These are phyloP conservation scores for Patagioenas fasciata DNA, from an alignment of 2,113 vertebrate species.

Conservation along the genomic window DNA sequence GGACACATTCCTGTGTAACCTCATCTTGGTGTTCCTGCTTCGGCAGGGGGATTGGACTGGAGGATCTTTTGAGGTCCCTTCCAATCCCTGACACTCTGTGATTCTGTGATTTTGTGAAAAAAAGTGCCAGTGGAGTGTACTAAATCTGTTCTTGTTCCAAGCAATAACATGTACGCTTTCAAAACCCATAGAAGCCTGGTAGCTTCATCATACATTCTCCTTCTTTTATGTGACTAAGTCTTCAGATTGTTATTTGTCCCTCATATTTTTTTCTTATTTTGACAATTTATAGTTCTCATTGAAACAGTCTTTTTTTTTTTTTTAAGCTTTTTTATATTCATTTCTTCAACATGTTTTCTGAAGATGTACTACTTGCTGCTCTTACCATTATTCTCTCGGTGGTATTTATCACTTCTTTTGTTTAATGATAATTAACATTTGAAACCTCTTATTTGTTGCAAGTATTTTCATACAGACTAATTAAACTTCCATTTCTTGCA, in stretches of 20 bases:
- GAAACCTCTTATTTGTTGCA: not conserved
- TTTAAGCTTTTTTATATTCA: not conserved
- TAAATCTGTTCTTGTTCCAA: not conserved
- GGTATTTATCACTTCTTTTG: not conserved
- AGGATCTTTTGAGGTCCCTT: too few species aligned
- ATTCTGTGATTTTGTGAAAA: not conserved
- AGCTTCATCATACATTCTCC: not conserved
- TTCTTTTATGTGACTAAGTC: not conserved
- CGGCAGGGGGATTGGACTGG: too few species aligned
- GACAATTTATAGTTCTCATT: not conserved
- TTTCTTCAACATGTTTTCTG: not conserved
- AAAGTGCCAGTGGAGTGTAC: not conserved
- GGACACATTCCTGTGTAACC: too few species aligned
- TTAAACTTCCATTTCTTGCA: not conserved
- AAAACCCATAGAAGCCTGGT: not conserved
- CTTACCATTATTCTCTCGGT: not conserved
- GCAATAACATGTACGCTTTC: not conserved
- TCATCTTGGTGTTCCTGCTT: too few species aligned
- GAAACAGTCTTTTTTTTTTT: not conserved
- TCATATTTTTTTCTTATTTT: not conserved
- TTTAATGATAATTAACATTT: not conserved
- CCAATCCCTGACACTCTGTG: too few species aligned
- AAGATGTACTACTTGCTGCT: not conserved
- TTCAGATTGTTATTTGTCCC: not conserved
- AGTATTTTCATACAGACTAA: not conserved